Base-by-base conservation (phyloP, 2,888 invertebrate genomes). In the Lochmaea capreae region DNA sequence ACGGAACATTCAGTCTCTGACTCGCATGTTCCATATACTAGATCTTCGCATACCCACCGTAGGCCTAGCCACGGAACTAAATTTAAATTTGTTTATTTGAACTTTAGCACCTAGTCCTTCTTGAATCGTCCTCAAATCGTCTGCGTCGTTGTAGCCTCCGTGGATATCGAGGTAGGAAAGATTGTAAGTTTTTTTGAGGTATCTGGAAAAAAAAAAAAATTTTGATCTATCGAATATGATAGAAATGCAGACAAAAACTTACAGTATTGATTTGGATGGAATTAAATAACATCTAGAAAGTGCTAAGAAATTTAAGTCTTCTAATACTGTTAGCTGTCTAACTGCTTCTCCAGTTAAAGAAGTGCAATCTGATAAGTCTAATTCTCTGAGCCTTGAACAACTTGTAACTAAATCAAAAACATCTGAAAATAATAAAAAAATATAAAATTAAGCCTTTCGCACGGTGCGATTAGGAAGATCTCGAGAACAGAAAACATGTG, bases 341-440 rank as follows among this genome's bases (percentile, higher is more conserved):
- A 95, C 87, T n/a, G 91, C 87, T 65, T 87, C 87, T 12, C 89
- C 90, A 0, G 93, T 92, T 5, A 97, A 86, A 18, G 90, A 89
- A 9, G 94, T 92, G 82, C 95, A 95, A 87, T 98, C 97, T 22
- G 97, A 97, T 73, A 97, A 85, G 88, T 98, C 97, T 78, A 98
- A 88, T 86, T 97, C 97, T 58, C 93, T 87, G 18, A 98, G 89
- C 1, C 91, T 88, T 0, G 93, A 90, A 84, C 96, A 96, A 8
- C 92, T 90, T 14, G 84, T 82, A 0, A 91, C 91, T 66, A 97
- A 87, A 11, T 89, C 87, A 8, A 87, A 85, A 8, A 97, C 89
- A 89, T 94, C 97, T 97, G 87, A 33, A 88, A 88, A 74, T 67
- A 58, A 77, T 14, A 2, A 10, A 58, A 46, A 65, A 54, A 62